Evolutionary conservation across 2,797 vertebrate genomes (phyloP), one percentile per base, ranked within the genome.

Genomic region (Xenops minutus): DNA sequence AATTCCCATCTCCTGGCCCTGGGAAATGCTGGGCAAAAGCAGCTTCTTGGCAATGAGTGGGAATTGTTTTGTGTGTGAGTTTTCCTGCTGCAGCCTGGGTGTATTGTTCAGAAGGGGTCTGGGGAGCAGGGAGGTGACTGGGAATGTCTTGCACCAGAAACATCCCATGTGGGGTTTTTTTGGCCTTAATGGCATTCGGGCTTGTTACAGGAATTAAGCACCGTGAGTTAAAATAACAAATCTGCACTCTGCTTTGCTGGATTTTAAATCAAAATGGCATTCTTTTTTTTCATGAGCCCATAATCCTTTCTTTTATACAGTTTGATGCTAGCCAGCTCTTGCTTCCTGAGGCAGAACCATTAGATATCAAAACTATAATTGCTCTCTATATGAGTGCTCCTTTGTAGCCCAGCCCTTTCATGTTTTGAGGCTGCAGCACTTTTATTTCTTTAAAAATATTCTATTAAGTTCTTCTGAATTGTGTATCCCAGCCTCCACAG

Each of bases 301-400:
- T 94, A 94, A 95, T 95, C 85, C 92, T 95, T 96, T 91, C 92
- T 96, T 96, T 95, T 89, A 88, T 96, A 93, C 73, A 89, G 86
- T 91, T 96, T 93, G 95, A 95, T 95, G 94, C 90, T 95, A 93
- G 90, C 93, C 74, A 81, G 88, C 94, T 93, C 95, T 85, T 96
- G 94, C 95, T 97, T 97, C 85, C 89, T 93, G 91, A 95, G 93
- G 93, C 93, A 95, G 95, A 96, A 94, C 92, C 95, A 96, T 96
- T 94, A 95, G 96, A 92, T 94, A 96, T 85, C 91, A 94, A 91
- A 95, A 90, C 88, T 95, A 94, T 95, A 96, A 95, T 96, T 96
- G 95, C 94, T 93, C 94, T 91, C 82, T 87, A 48, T 86, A 88
- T 62, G 91, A 95, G 88, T 85, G 69, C 76, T 95, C 61, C 91